Percentiles rank a stretch among this genome's conserved stretches.
Evolutionary conservation across 2,113 vertebrate species (phyloP).

Genomic region (Grallaria varia): DNA sequence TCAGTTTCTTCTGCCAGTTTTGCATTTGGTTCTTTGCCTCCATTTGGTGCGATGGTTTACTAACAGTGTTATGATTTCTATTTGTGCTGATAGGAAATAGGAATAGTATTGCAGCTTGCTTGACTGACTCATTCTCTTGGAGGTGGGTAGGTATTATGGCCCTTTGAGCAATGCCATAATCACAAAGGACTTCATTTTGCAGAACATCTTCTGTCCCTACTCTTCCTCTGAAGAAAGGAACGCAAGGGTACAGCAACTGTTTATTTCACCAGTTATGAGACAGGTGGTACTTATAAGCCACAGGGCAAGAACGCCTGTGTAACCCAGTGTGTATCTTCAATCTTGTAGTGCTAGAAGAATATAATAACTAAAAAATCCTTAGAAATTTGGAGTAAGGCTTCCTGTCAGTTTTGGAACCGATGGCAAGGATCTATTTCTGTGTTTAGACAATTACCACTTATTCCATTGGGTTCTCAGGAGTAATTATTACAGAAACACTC

Average conservation of each 20-base stretch:
- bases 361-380: not conserved
- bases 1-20: not conserved
- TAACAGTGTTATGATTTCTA: not conserved
- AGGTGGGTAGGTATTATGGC: not conserved
- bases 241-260: not conserved
- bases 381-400: not conserved
- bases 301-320: not conserved
- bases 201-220: not conserved
- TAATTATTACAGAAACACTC: conserved; percentile 55
- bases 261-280: not conserved
- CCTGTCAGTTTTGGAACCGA: not conserved
- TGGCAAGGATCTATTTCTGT: not conserved
- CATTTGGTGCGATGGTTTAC: not conserved
- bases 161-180: conserved; percentile 8
- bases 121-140: conserved; percentile 19
- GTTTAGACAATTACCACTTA: conserved; percentile 49
- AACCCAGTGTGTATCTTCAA: not conserved
- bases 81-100: not conserved
- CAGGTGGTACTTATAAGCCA: not conserved
- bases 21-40: not conserved
- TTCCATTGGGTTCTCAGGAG: not conserved
- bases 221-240: not conserved
- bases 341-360: not conserved
- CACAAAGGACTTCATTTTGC: not conserved
- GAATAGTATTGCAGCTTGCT: not conserved